Percentiles rank a stretch among this genome's conserved stretches.
phyloP scores from a whole-genome alignment of 2,113 vertebrate species.

The Anseranas semipalmata region DNA sequence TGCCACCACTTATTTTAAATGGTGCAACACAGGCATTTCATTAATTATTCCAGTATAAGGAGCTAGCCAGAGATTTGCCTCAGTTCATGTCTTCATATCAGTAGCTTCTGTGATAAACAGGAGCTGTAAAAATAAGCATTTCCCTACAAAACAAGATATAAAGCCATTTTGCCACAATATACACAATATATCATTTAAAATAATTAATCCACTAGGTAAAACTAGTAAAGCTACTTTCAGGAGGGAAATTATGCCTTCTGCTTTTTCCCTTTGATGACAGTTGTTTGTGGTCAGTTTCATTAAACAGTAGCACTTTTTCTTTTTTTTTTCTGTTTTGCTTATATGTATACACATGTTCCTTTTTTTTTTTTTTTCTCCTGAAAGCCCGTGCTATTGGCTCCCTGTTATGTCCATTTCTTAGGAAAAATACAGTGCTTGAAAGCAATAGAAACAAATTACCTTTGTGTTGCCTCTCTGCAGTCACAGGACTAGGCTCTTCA shows the following conservation, averaged over 20 bases:
- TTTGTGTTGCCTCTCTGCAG: neutral
- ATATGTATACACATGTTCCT: neutral
- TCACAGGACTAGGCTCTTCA: neutral
- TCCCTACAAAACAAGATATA: neutral
- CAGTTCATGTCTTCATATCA: neutral
- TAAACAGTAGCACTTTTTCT: neutral
- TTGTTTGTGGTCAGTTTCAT: neutral
- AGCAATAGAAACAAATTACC: neutral
- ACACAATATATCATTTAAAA: neutral
- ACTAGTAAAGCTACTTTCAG: neutral
- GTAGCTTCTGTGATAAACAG: neutral
- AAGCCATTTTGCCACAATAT: neutral
- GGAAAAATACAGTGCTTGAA: neutral
- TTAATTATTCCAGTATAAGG: neutral
- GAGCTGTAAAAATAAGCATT: neutral
- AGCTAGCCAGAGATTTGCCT: neutral
- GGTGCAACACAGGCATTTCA: neutral
- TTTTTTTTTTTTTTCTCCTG: neutral
- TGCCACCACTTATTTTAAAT: neutral
- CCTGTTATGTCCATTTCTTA: neutral
- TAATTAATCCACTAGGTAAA: neutral
- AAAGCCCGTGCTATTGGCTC: neutral
- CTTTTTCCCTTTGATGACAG: neutral
- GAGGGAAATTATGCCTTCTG: neutral
- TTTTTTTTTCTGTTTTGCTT: neutral